Percentiles rank a stretch among this genome's conserved stretches.
Conservation (phyloP, 2,888 invertebrate genomes). For the Nebria brevicollis region DNA sequence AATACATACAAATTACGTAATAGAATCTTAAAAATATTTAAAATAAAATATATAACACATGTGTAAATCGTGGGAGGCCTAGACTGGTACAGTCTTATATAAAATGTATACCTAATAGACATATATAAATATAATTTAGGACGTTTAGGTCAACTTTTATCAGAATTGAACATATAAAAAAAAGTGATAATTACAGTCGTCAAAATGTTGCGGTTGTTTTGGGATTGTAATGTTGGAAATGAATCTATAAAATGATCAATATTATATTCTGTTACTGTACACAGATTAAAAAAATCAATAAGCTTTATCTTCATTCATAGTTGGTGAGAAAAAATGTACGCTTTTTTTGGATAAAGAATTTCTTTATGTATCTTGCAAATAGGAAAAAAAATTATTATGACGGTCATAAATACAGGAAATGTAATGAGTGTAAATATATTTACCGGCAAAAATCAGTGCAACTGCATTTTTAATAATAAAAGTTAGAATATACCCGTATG, state of each 20-base stretch:
- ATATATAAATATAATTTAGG: no score
- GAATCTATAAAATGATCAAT: neutral
- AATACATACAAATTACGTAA: neutral
- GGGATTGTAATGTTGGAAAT: neutral
- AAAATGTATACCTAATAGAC: neutral
- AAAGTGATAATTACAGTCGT: neutral
- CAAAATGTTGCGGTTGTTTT: neutral
- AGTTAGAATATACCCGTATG: no score
- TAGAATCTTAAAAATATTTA: no score
- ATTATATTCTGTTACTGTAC: neutral
- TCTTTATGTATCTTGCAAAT: neutral
- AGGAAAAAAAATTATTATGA: neutral
- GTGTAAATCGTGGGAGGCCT: constrained; percentile 36
- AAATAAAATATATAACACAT: constrained; percentile 15
- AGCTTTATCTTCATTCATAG: neutral
- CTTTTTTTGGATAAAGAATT: neutral
- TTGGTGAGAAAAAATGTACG: neutral
- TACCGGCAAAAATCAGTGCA: no score
- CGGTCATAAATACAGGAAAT: neutral
- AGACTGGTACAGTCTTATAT: constrained; percentile 12
- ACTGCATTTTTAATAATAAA: no score
- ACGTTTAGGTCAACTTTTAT: constrained; percentile 13
- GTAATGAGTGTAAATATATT: neutral
- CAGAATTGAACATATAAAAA: neutral
- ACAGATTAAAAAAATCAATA: constrained; percentile 1